Evolutionary conservation across 2,888 invertebrate species (phyloP).

Genomic region (Limnephilus lunatus): DNA sequence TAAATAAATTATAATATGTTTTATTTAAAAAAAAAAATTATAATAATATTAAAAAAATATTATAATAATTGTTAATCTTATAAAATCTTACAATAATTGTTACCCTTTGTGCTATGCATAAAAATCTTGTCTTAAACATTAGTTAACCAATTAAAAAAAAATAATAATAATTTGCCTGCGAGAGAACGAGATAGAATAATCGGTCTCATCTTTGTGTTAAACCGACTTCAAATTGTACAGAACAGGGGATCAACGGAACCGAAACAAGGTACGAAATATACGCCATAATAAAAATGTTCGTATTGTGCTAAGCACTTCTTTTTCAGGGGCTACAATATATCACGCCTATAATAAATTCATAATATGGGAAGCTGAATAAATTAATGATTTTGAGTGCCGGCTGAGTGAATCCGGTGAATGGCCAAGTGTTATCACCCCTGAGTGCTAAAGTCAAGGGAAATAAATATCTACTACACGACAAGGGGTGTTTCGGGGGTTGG

Average conservation of each 20-base stretch:
- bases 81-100: too few species aligned
- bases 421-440: background rate
- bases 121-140: too few species aligned
- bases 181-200: too few species aligned
- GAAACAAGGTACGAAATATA: background rate
- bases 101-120: too few species aligned
- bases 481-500: background rate
- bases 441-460: background rate
- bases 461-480: background rate
- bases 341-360: background rate
- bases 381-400: background rate
- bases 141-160: too few species aligned
- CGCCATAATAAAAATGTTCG: background rate
- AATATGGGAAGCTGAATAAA: conserved; percentile 2
- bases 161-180: too few species aligned
- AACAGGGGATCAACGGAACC: background rate
- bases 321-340: background rate
- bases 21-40: too few species aligned
- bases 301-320: background rate
- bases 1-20: too few species aligned
- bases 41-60: too few species aligned
- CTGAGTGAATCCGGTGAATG: background rate
- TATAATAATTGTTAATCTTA: too few species aligned
- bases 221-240: too few species aligned
- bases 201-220: too few species aligned